These are phyloP conservation scores for Sinodicranocentrus sp. DNA, from an alignment of 2,888 invertebrate species.

Conservation along the genomic window DNA sequence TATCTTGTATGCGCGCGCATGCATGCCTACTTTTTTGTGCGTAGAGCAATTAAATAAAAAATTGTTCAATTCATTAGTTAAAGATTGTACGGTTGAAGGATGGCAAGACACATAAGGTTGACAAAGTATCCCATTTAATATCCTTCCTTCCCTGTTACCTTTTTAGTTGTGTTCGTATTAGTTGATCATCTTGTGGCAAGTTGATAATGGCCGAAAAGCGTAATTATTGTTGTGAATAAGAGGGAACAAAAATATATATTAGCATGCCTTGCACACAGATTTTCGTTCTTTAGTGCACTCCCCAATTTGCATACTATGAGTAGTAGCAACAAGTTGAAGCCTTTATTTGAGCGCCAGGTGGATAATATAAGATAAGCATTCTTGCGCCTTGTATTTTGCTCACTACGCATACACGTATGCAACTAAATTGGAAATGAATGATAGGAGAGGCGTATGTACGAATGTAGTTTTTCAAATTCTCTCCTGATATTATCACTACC, in stretches of 20 bases:
- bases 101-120: not conserved
- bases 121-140: slow-evolving; percentile 9
- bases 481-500: slow-evolving; percentile 4
- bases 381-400: not conserved
- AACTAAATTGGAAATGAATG: not conserved
- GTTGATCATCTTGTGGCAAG: not conserved
- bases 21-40: not conserved
- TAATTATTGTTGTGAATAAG: too few relatives aligned
- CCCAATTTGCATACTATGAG: slow-evolving; percentile 54
- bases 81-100: not conserved
- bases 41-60: slow-evolving; percentile 12
- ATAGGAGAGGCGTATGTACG: not conserved
- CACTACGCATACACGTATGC: not conserved
- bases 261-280: not conserved
- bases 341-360: too few relatives aligned
- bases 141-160: slow-evolving; percentile 45
- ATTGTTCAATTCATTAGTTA: slow-evolving; percentile 2
- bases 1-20: not conserved
- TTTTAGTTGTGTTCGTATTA: slow-evolving; percentile 13
- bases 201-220: too few relatives aligned
- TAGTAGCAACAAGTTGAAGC: slow-evolving; percentile 13
- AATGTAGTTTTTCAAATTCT: slow-evolving; percentile 4
- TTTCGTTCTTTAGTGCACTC: slow-evolving; percentile 33
- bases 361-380: not conserved
- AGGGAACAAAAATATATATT: too few relatives aligned